These are phyloP conservation scores for Mus musculus DNA, from an alignment of 2,113 vertebrate genomes.

Conservation along the genomic window GRCm39 chrX:67008001-67008500, in stretches of 20 bases:
- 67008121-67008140: background rate
- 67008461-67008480: background rate
- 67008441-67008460: background rate
- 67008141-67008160: background rate
- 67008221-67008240: background rate
- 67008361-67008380: background rate
- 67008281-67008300: background rate
- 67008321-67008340: background rate
- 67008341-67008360: background rate
- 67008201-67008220: background rate
- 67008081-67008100: background rate
- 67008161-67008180: background rate
- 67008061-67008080: background rate
- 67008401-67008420: background rate
- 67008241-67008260: background rate
- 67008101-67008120: background rate
- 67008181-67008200: background rate
- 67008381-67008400: background rate
- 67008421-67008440: background rate
- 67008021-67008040: background rate
- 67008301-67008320: background rate
- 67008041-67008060: background rate
- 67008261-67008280: background rate
- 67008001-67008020: background rate
- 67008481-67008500: background rate